Conservation (phyloP, 1,140 invertebrate species). For the Brachionus rubens region DNA sequence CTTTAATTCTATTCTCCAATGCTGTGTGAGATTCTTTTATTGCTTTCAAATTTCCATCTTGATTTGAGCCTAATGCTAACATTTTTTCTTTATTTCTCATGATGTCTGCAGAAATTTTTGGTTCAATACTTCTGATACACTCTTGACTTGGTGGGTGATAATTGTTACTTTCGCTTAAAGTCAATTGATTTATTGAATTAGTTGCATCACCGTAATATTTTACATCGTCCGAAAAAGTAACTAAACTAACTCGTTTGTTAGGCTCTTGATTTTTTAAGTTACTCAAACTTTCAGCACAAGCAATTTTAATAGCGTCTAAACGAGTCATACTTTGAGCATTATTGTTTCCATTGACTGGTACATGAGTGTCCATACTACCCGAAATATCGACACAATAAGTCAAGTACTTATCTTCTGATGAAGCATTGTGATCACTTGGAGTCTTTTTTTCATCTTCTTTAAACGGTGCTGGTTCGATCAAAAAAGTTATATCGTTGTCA, state of each 20-base stretch:
- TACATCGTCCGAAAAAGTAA: constrained; percentile 52
- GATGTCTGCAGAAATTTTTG: constrained; percentile 4
- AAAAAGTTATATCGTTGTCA: constrained; percentile 52
- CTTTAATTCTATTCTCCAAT: constrained; percentile 49
- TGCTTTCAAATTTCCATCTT: constrained; percentile 48
- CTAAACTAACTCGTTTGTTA: constrained; percentile 52
- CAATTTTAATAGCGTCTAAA: constrained; percentile 52
- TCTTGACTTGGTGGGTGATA: too few relatives aligned
- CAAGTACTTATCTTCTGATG: constrained; percentile 47
- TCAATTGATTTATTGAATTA: background rate
- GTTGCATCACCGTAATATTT: constrained; percentile 51
- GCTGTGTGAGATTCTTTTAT: constrained; percentile 49
- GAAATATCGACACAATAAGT: constrained; percentile 56
- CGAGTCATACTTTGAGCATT: constrained; percentile 45
- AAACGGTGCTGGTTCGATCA: constrained; percentile 50
- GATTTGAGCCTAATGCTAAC: constrained; percentile 49
- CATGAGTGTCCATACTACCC: constrained; percentile 51
- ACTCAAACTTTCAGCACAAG: constrained; percentile 51
- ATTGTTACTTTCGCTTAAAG: background rate
- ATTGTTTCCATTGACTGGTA: constrained; percentile 51
- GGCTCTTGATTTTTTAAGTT: constrained; percentile 52
- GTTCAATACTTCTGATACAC: background rate
- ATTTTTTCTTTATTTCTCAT: constrained; percentile 49
- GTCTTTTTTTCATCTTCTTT: constrained; percentile 1
- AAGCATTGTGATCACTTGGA: constrained; percentile 29